Percentiles rank a stretch among this genome's conserved stretches.
Evolutionary conservation across 2,113 vertebrate species (phyloP).

Genomic region (Paramisgurnus dabryanus): DNA sequence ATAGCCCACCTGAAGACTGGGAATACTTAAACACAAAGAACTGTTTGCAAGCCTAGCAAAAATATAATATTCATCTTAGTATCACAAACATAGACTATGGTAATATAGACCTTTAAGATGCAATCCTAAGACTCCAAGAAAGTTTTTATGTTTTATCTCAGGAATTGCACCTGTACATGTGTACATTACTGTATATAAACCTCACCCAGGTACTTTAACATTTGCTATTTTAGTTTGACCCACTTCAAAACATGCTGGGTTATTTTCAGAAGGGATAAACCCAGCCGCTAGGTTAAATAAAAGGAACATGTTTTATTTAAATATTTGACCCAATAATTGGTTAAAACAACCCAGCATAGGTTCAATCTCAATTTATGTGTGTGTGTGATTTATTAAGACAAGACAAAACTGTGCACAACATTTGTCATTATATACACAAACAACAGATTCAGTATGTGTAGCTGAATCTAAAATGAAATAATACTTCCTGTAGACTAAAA

Average conservation of each 20-base stretch:
- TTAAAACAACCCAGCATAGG: too few relatives aligned
- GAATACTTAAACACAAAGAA: conserved; percentile 8
- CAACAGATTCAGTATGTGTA: not conserved
- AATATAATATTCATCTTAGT: not conserved
- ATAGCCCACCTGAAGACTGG: not conserved
- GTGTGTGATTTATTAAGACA: not conserved
- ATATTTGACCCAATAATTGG: too few relatives aligned
- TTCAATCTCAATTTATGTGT: not conserved
- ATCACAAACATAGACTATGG: not conserved
- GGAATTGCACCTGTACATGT: not conserved
- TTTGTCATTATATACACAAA: too few relatives aligned
- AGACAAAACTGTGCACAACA: not conserved
- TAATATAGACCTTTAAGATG: not conserved
- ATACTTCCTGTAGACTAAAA: not conserved
- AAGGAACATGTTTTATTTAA: too few relatives aligned
- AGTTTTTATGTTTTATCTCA: not conserved
- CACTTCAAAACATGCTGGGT: too few relatives aligned
- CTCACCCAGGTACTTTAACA: not conserved
- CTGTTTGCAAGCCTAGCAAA: not conserved
- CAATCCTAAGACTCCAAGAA: not conserved
- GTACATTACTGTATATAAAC: not conserved
- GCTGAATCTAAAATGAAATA: not conserved
- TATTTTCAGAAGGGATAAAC: not conserved
- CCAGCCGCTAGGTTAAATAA: too few relatives aligned
- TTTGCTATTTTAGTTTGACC: not conserved